These are phyloP conservation scores for Ispidina picta DNA, from an alignment of 2,797 vertebrate genomes.

Conservation along the genomic window DNA sequence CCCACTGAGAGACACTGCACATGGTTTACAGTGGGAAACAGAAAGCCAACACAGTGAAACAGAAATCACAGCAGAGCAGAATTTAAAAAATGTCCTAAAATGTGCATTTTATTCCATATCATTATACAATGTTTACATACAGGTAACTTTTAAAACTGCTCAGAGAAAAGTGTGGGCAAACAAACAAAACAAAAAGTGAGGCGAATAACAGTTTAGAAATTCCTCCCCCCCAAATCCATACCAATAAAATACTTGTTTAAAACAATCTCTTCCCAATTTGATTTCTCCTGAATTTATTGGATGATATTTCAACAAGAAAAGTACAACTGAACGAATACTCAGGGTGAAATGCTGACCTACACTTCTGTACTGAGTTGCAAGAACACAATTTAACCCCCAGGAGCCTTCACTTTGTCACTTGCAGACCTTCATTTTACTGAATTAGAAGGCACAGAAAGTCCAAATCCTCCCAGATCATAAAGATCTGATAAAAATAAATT, in stretches of 20 bases:
- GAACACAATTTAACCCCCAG: slow-evolving; percentile 2
- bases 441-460: slow-evolving; percentile 39
- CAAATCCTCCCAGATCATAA: slow-evolving; percentile 47
- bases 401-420: slow-evolving; percentile 16
- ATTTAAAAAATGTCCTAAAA: slow-evolving; percentile 91
- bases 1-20: no score
- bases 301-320: slow-evolving; percentile 74
- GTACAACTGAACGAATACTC: slow-evolving; percentile 46
- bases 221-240: slow-evolving; percentile 57
- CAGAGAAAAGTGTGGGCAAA: slow-evolving; percentile 80
- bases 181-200: slow-evolving; percentile 74
- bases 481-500: slow-evolving; percentile 72
- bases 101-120: slow-evolving; percentile 91
- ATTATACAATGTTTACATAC: slow-evolving; percentile 91
- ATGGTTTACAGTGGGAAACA: background rate
- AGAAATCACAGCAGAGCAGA: slow-evolving; percentile 73
- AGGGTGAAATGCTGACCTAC: slow-evolving; percentile 61
- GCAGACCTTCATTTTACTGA: slow-evolving; percentile 12
- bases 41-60: background rate
- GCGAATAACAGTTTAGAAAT: slow-evolving; percentile 73
- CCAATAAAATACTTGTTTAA: slow-evolving; percentile 73
- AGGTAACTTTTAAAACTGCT: slow-evolving; percentile 84
- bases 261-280: slow-evolving; percentile 68
- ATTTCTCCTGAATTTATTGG: slow-evolving; percentile 66
- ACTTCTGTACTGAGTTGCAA: slow-evolving; percentile 56